Conservation (phyloP, 2,113 vertebrate genomes). For the Numenius arquata region DNA sequence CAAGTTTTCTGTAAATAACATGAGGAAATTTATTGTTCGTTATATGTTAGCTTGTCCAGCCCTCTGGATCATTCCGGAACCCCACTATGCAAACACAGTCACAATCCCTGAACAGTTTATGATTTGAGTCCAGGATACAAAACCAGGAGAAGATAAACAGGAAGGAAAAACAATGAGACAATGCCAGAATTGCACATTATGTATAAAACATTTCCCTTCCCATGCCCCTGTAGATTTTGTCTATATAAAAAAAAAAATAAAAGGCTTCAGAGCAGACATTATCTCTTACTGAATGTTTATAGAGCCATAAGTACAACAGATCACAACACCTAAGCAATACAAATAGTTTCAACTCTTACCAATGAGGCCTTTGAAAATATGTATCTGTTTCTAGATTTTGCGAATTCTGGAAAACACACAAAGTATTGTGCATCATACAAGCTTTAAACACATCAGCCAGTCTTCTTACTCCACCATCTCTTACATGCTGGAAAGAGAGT, state of each 20-base stretch:
- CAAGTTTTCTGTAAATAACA: background rate
- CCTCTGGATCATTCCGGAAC: background rate
- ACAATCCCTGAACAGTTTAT: background rate
- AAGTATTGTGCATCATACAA: fast-evolving
- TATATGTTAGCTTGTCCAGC: background rate
- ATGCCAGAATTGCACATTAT: background rate
- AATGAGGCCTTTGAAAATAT: background rate
- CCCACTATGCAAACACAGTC: background rate
- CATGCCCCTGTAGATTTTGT: background rate
- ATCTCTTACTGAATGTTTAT: background rate
- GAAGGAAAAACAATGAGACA: background rate
- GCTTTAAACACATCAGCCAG: background rate
- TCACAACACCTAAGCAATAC: background rate
- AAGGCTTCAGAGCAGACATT: background rate
- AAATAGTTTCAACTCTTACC: background rate
- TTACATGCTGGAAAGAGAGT: background rate
- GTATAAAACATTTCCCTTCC: background rate
- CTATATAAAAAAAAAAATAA: background rate
- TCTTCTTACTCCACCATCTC: background rate
- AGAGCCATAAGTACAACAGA: background rate
- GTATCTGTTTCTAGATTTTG: background rate
- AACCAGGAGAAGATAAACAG: background rate
- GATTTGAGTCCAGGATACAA: background rate
- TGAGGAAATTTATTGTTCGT: background rate
- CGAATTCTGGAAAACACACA: background rate